These are phyloP conservation scores for Atrina japonica DNA, from an alignment of 2,888 invertebrate species.

Conservation along the genomic window DNA sequence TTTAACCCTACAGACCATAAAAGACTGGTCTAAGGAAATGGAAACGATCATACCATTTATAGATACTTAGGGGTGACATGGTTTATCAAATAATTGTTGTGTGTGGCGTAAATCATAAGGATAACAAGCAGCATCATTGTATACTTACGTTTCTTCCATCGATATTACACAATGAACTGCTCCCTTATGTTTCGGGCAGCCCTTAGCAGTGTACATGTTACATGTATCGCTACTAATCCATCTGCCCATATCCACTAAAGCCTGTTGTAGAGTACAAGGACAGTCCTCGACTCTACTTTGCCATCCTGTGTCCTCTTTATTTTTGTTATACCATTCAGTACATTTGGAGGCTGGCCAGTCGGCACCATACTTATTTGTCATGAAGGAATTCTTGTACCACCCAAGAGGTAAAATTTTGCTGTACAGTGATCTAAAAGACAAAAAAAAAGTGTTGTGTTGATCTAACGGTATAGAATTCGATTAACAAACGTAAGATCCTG, in stretches of 20 bases:
- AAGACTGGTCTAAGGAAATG: no score
- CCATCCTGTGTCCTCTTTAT: constrained; percentile 91
- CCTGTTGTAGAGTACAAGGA: constrained; percentile 95
- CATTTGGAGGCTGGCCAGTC: constrained; percentile 93
- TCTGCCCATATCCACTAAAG: constrained; percentile 93
- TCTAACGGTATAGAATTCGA: no score
- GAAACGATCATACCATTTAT: no score
- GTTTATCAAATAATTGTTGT: no score
- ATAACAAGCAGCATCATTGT: no score
- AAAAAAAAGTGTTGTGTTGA: not conserved
- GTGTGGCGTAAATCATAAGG: no score
- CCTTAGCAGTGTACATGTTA: constrained; percentile 82
- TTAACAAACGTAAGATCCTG: no score
- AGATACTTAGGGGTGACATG: no score
- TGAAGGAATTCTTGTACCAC: constrained; percentile 66
- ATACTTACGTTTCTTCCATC: constrained; percentile 84
- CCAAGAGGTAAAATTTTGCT: constrained; percentile 66
- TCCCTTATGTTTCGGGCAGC: constrained; percentile 89
- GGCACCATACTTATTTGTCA: constrained; percentile 83
- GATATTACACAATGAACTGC: constrained; percentile 96
- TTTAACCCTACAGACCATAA: no score
- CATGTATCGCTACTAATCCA: constrained; percentile 86
- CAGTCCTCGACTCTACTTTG: constrained; percentile 82
- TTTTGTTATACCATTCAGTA: constrained; percentile 95
- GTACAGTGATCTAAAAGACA: constrained; percentile 55